Base-by-base conservation (phyloP, 2,888 invertebrate species). In the Blastobasis lacticolella region DNA sequence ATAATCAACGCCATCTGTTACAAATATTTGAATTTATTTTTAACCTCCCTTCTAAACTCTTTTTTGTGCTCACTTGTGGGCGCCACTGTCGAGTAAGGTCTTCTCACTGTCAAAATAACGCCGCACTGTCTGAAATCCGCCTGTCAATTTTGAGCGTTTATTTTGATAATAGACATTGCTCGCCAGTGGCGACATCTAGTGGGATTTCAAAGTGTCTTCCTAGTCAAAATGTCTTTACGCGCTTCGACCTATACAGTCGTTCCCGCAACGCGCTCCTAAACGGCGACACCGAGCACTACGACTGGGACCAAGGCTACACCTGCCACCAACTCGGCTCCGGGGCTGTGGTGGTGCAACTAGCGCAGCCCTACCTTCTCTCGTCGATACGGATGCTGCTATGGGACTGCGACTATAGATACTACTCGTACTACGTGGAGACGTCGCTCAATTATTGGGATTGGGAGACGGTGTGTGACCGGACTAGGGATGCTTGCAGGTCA, bases 231-330 rank as follows among this genome's bases (percentile, higher is more conserved):
- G n/a, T n/a, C n/a, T n/a, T n/a, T n/a, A n/a, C n/a, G n/a, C n/a
- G 23, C 23, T 23, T 23, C 23, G 23, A 23, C 45, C 36, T 10
- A 10, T 1, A 0, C 67, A 93, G 93, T 69, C 94, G 99, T 8
- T 94, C 95, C 47, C 91, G 98, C 60, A 98, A 99, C 89, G 96
- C 97, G 0, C 90, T 99, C 8, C 90, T 99, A 54, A 98, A 99
- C 90, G 99, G 99, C 9, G 97, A 99, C 79, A 95, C 92, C 51
- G 92, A 93, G 68, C 94, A 95, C 84, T 99, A 99, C 82, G 98
- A 99, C 89, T 99, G 98, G 98, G 99, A 99, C 84, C 95, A 95
- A 51, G 98, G 98, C 57, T 99, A 98, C 83, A 98, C 98, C 5
- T 98, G 98, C 80, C 98, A 98, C 89, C 98, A 98, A 85, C 89